Conservation (phyloP, 1,140 invertebrate genomes). For the Drosophila gunungcola region DNA sequence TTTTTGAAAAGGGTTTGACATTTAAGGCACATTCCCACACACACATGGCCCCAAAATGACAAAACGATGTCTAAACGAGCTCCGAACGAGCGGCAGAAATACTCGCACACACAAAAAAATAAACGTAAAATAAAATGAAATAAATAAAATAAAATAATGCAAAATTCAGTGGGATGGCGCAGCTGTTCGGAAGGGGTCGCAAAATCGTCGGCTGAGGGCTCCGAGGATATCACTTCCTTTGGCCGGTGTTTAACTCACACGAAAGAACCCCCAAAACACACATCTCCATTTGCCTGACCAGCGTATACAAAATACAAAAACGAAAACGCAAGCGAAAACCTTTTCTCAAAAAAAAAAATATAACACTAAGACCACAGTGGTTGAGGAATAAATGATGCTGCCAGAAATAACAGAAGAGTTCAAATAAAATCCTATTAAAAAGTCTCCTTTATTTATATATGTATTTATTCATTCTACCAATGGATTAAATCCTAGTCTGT, state of each 20-base stretch:
- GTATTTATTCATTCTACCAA: too few relatives aligned
- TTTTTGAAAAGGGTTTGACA: constrained; percentile 82
- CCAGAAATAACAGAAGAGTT: too few relatives aligned
- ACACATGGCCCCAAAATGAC: constrained; percentile 50
- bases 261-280: constrained; percentile 9
- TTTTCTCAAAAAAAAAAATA: constrained; percentile 4
- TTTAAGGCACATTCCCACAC: constrained; percentile 45
- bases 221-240: constrained; percentile 28
- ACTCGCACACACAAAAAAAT: constrained; percentile 53
- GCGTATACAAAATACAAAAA: constrained; percentile 51
- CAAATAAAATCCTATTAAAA: too few relatives aligned
- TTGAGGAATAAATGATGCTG: too few relatives aligned
- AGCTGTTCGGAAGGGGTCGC: constrained; percentile 9
- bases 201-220: neutral
- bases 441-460: too few relatives aligned
- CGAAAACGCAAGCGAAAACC: constrained; percentile 51
- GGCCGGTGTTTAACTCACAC: constrained; percentile 41
- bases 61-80: constrained; percentile 80
- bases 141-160: constrained; percentile 60
- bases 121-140: constrained; percentile 40
- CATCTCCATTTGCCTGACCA: constrained; percentile 47
- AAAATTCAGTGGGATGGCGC: constrained; percentile 29
- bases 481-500: too few relatives aligned
- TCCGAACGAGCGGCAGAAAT: constrained; percentile 63
- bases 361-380: neutral